Conservation (phyloP, 2,797 vertebrate species). For the Phylloscopus collybita region DNA sequence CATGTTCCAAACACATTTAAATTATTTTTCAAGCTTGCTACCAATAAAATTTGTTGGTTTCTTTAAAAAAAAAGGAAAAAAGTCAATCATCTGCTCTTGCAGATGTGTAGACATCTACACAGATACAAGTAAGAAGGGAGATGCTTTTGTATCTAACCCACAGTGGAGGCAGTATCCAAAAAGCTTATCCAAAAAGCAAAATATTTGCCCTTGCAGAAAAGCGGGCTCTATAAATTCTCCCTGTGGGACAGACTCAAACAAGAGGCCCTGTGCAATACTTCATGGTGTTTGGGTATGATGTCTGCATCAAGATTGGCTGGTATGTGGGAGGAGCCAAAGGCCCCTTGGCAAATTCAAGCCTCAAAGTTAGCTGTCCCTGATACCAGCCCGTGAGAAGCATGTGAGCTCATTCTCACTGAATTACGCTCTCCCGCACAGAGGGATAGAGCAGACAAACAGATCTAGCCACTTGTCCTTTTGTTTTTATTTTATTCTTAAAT, state of each 20-base stretch:
- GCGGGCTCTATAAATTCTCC: not conserved
- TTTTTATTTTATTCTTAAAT: not conserved
- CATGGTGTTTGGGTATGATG: not conserved
- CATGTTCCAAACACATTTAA: constrained; percentile 78
- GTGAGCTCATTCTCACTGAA: not conserved
- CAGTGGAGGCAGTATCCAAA: constrained; percentile 15
- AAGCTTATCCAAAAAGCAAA: constrained; percentile 37
- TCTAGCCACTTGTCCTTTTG: not conserved
- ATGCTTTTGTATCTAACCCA: constrained; percentile 27
- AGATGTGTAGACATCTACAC: constrained; percentile 58
- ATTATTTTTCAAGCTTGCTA: constrained; percentile 77
- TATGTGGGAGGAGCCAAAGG: constrained; percentile 16
- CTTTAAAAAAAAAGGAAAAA: not conserved
- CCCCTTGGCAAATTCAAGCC: not conserved
- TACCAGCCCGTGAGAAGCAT: not conserved
- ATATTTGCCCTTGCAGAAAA: not conserved
- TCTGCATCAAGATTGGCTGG: not conserved
- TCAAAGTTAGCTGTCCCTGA: not conserved
- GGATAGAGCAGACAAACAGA: not conserved
- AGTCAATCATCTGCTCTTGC: constrained; percentile 57
- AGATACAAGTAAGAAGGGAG: constrained; percentile 25
- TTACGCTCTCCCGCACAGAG: not conserved
- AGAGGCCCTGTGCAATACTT: constrained; percentile 7
- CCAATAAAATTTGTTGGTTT: constrained; percentile 52
- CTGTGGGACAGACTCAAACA: not conserved